Conservation (phyloP, 1,140 invertebrate genomes). For the Cataglyphis hispanica region DNA sequence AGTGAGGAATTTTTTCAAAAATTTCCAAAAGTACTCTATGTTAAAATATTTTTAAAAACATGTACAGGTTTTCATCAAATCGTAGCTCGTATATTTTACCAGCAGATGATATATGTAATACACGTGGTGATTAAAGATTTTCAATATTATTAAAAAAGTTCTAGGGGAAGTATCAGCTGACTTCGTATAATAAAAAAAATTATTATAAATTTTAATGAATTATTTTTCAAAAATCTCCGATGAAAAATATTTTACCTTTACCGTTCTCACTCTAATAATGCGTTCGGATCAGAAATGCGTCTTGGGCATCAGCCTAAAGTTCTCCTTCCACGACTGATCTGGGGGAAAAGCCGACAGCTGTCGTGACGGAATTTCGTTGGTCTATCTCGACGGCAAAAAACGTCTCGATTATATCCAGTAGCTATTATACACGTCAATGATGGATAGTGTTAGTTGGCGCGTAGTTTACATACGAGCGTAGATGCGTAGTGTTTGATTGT, state of each 20-base stretch:
- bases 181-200: not conserved
- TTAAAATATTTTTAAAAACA: not conserved
- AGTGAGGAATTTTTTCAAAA: not conserved
- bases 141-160: not conserved
- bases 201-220: not conserved
- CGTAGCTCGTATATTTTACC: not conserved
- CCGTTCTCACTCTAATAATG: not conserved
- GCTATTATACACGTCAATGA: constrained; percentile 57
- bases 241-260: too few species aligned
- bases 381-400: constrained; percentile 16
- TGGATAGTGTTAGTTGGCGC: not conserved
- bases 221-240: not conserved
- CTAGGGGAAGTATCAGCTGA: not conserved
- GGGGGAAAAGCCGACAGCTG: constrained; percentile 30
- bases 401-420: constrained; percentile 37
- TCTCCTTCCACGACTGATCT: constrained; percentile 1
- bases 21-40: not conserved
- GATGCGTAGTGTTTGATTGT: not conserved
- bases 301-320: not conserved
- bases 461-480: constrained; percentile 16
- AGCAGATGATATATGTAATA: not conserved
- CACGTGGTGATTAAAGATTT: not conserved
- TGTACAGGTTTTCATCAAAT: not conserved
- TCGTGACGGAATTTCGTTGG: constrained; percentile 35
- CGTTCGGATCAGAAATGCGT: not conserved